Evolutionary conservation across 2,888 invertebrate species (phyloP), one percentile per base, ranked within the genome.

Genomic region (Cecidostiba fungosa): DNA sequence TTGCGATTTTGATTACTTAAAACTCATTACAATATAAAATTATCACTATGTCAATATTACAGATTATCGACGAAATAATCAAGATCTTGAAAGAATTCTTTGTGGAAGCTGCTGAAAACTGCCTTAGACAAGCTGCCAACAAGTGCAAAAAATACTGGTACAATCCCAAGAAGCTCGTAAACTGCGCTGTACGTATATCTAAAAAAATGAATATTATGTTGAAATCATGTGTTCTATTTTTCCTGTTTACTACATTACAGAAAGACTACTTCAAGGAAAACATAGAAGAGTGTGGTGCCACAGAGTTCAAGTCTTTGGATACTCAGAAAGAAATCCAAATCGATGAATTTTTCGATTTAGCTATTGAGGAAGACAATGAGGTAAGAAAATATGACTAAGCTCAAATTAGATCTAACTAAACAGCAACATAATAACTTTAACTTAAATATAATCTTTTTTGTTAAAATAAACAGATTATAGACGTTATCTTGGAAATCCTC

Each of bases 161-260:
- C 29, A 47, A 50, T 19, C 74, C 74, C 19, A 74, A 47, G 29
- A 50, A 29, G 16, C n/a, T 74, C 8, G 19, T 74, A 3, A 8
- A 74, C 16, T 74, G 74, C 32, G 50, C 74, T 47, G 74, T 73
- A 73, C 23, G 73, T 73, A 73, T 26, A 43, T 29, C 32, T 69
- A 32, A 3, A 26, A 12, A 26, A 26, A 89, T 85, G 84, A 88
- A 43, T 10, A 54, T 16, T 54, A 5, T 5, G 19, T n/a, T 54
- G n/a, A 16, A 19, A 54, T 54, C 1, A 0, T n/a, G 10, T 43
- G 2, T 12, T 43, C 10, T 43, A 43, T 43, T 12, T 10, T 12
- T 43, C 8, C 10, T 43, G 39, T 43, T 12, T 43, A 10, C 43
- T 43, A 12, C 1, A 43, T 43, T 43, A 6, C 12, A 43, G 43